phyloP scores from a whole-genome alignment of 2,888 invertebrate species.

The Plagiodera versicolora region DNA sequence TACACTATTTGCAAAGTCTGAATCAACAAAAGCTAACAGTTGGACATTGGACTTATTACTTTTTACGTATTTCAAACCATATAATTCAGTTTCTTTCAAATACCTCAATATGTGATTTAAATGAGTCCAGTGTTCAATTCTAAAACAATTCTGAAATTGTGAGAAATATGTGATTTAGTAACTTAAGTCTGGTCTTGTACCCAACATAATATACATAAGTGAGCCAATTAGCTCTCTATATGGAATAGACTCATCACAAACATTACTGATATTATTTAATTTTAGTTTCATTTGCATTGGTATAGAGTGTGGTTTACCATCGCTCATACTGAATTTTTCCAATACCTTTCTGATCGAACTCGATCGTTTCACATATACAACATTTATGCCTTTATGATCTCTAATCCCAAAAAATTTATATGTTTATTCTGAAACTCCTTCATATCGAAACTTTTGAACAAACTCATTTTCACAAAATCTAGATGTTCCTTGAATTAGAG shows the following conservation, averaged over 20 bases:
- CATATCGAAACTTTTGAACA: neutral
- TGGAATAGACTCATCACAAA: slow-evolving; percentile 5
- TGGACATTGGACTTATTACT: slow-evolving; percentile 12
- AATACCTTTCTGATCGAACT: slow-evolving; percentile 23
- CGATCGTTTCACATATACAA: slow-evolving; percentile 12
- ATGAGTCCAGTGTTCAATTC: slow-evolving; percentile 23
- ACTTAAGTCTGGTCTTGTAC: slow-evolving; percentile 32
- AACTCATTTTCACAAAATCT: slow-evolving; percentile 3
- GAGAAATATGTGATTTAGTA: slow-evolving; percentile 30
- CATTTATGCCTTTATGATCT: slow-evolving; percentile 4
- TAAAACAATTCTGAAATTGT: slow-evolving; percentile 28
- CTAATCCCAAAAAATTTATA: slow-evolving; percentile 9
- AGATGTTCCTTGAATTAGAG: slow-evolving; percentile 12
- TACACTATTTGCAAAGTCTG: slow-evolving; percentile 31
- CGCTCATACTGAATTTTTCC: slow-evolving; percentile 24
- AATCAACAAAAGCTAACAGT: slow-evolving; percentile 27
- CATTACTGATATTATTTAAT: slow-evolving; percentile 8
- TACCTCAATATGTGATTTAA: slow-evolving; percentile 25
- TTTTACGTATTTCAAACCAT: slow-evolving; percentile 24
- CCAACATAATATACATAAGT: slow-evolving; percentile 33
- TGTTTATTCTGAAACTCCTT: slow-evolving; percentile 1
- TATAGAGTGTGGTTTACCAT: slow-evolving; percentile 14
- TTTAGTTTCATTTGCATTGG: slow-evolving; percentile 20
- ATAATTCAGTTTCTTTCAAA: slow-evolving; percentile 25
- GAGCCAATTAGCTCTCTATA: slow-evolving; percentile 28